Conservation (phyloP, 2,797 vertebrate species). For the Merluccius polli region DNA sequence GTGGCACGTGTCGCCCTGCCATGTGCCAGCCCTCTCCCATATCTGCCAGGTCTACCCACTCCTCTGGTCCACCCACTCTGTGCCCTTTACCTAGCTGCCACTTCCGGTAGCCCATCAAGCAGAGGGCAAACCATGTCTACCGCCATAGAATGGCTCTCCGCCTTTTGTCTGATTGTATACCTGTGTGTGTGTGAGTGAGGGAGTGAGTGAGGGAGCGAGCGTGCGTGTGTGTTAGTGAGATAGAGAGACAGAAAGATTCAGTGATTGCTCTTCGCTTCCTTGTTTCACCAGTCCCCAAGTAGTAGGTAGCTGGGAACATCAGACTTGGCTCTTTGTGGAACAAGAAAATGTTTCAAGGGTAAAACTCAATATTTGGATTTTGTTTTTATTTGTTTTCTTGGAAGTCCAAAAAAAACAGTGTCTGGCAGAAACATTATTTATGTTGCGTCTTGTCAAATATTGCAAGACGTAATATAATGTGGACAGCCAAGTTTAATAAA, state of each 20-base stretch:
- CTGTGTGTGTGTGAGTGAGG: constrained; percentile 7
- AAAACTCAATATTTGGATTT: constrained; percentile 33
- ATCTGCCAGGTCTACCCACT: constrained; percentile 49
- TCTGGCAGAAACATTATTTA: not conserved
- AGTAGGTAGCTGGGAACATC: constrained; percentile 46
- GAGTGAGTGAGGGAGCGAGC: constrained; percentile 9
- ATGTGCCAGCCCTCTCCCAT: constrained; percentile 58
- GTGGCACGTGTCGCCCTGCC: constrained; percentile 24
- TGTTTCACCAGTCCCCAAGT: constrained; percentile 40
- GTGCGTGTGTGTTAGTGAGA: constrained; percentile 8
- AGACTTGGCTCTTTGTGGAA: constrained; percentile 44
- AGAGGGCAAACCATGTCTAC: constrained; percentile 22
- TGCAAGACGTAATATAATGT: too few species aligned
- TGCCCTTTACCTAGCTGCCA: constrained; percentile 51
- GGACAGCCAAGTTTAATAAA: constrained; percentile 35
- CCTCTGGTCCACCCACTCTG: constrained; percentile 20
- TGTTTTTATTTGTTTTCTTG: constrained; percentile 18
- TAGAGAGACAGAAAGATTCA: constrained; percentile 16
- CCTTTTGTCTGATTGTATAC: not conserved
- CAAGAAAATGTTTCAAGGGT: constrained; percentile 36
- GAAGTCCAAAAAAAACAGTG: not conserved
- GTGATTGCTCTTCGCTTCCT: constrained; percentile 41
- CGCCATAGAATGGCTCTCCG: constrained; percentile 33
- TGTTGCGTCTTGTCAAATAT: too few species aligned
- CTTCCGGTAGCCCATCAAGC: constrained; percentile 48